Percentiles rank a stretch among this genome's conserved stretches.
These are phyloP conservation scores for Caenorhabditis inopinata DNA, from an alignment of 1,140 invertebrate genomes.

Conservation along the genomic window DNA sequence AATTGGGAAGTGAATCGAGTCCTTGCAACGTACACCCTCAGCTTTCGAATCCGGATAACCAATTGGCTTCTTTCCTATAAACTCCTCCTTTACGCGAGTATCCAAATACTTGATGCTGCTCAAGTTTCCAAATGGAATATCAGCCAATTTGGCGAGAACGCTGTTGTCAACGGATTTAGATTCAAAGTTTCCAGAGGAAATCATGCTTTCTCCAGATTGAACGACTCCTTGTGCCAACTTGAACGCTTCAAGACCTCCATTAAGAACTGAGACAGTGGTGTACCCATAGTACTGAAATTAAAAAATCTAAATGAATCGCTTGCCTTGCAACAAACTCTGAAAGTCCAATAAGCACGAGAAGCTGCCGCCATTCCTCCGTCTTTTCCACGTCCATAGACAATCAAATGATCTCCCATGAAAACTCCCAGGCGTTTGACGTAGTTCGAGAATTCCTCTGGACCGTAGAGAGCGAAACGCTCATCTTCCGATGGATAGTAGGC, in stretches of 20 bases:
- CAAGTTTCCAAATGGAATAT: background rate
- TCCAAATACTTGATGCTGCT: background rate
- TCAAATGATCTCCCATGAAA: background rate
- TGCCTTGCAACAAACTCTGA: background rate
- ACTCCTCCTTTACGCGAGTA: background rate
- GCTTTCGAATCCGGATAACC: background rate
- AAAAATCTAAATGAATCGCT: too few relatives aligned
- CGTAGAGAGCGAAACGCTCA: background rate
- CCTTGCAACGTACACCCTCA: constrained; percentile 8
- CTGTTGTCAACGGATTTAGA: background rate
- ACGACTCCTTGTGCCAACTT: background rate
- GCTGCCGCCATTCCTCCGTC: background rate
- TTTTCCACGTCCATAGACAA: constrained; percentile 5
- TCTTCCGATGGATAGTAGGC: constrained; percentile 11
- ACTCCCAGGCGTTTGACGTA: background rate
- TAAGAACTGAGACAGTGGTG: background rate
- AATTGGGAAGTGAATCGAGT: background rate
- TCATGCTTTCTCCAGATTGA: constrained; percentile 8
- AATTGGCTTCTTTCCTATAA: constrained; percentile 1
- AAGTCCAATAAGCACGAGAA: background rate
- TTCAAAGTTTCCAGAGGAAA: background rate
- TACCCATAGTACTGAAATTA: background rate
- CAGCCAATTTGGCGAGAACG: background rate
- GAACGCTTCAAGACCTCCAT: background rate
- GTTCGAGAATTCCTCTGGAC: background rate